These are phyloP conservation scores for Trissonchulus latispiculum DNA, from an alignment of 2,888 invertebrate species.

Conservation along the genomic window DNA sequence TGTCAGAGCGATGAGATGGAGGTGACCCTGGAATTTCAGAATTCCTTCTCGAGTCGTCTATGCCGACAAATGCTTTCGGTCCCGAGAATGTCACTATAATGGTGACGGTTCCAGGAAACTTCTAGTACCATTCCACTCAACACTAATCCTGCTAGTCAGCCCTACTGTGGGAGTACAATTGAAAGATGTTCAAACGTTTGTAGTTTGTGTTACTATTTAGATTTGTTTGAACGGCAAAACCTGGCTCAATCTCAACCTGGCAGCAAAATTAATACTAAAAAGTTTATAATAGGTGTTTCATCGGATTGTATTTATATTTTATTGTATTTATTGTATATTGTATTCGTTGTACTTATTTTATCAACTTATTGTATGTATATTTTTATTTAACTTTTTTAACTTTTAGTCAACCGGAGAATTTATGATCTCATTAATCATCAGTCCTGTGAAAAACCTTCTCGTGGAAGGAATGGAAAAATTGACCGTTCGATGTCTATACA, in stretches of 20 bases:
- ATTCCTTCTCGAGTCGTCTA: conserved; percentile 32
- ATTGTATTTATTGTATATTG: too few relatives aligned
- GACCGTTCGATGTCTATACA: conserved; percentile 32
- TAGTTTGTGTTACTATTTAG: too few relatives aligned
- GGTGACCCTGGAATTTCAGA: conserved; percentile 29
- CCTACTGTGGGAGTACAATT: conserved; percentile 20
- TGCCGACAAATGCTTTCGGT: conserved; percentile 29
- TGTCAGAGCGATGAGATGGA: conserved; percentile 32
- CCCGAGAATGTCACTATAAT: conserved; percentile 24
- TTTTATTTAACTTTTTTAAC: not conserved
- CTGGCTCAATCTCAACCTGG: too few relatives aligned
- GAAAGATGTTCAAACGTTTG: not conserved
- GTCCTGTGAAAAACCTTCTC: conserved; percentile 34
- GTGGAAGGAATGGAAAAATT: conserved; percentile 35
- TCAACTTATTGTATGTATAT: too few relatives aligned
- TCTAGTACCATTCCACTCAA: conserved; percentile 29
- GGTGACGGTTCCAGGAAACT: conserved; percentile 31
- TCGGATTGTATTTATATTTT: too few relatives aligned
- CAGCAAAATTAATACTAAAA: too few relatives aligned
- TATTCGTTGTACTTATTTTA: too few relatives aligned
- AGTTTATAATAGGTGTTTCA: too few relatives aligned
- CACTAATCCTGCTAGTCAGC: conserved; percentile 25
- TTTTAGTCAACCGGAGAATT: conserved; percentile 22
- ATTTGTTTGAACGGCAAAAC: too few relatives aligned
- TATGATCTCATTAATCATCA: conserved; percentile 29